Evolutionary conservation across 1,140 invertebrate species (phyloP).

Genomic region (Rhyzopertha dominica): DNA sequence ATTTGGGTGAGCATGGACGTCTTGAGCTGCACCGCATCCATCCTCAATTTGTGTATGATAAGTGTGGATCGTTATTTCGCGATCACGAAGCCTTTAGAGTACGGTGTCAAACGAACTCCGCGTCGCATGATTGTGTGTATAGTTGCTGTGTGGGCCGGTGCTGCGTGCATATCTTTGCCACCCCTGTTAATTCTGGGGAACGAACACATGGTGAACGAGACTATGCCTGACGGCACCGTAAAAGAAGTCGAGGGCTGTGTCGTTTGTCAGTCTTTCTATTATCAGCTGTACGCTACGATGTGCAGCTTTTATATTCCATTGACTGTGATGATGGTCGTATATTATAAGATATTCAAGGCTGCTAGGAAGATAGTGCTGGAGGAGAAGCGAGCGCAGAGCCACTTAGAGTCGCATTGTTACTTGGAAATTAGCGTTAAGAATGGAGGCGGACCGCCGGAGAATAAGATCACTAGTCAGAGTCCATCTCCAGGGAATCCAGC

Average conservation of each 20-base stretch:
- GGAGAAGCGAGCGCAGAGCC: conserved; percentile 78
- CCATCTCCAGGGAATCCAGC: conserved; percentile 47
- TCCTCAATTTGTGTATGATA: conserved; percentile 89
- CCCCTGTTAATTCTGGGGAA: conserved; percentile 85
- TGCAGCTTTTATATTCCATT: conserved; percentile 87
- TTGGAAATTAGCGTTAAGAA: conserved; percentile 67
- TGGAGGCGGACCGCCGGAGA: conserved; percentile 59
- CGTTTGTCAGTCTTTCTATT: conserved; percentile 82
- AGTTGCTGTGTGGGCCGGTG: conserved; percentile 81
- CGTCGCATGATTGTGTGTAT: conserved; percentile 80
- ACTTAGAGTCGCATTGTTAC: conserved; percentile 71
- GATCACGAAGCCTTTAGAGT: conserved; percentile 86
- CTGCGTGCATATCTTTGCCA: conserved; percentile 83
- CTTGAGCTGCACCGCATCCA: conserved; percentile 80
- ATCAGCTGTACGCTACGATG: conserved; percentile 85
- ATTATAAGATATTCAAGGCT: conserved; percentile 85
- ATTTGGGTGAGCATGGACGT: conserved; percentile 82
- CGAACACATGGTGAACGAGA: conserved; percentile 57
- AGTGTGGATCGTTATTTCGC: conserved; percentile 85
- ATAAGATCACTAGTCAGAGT: conserved; percentile 50
- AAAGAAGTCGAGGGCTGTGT: conserved; percentile 62
- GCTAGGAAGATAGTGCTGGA: conserved; percentile 79
- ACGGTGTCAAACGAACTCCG: conserved; percentile 81
- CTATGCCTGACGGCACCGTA: conserved; percentile 45
- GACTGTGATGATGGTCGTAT: conserved; percentile 85